Base-by-base conservation (phyloP, 2,797 vertebrate species). In the Nannoperca australis region DNA sequence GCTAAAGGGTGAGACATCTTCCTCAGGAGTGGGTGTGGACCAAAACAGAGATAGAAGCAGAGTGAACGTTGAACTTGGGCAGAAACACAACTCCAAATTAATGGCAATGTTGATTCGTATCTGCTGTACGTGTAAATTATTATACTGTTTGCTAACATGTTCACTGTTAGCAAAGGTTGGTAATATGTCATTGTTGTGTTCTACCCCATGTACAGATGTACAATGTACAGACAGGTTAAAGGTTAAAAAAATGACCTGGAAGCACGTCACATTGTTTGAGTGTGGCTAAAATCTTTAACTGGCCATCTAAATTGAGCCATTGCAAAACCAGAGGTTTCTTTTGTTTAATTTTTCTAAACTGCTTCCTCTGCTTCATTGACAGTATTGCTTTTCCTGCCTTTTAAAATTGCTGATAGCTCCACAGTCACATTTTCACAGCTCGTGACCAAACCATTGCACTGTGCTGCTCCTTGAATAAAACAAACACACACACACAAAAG, bases 401-500 rank as follows among this genome's bases (percentile, higher is more conserved):
- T 51, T 58, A 27, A 51, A 88, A 42, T 61, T 51, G 17, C 71
- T 22, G 34, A 68, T 22, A 24, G 47, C 50, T 59, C 42, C 54
- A 44, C 22, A 22, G 80, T 72, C 68, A 55, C 66, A 38, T 73
- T 82, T 71, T 79, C 61, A 70, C 55, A 81, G 45, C 60, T 40
- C 68, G 56, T 65, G 76, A 85, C 84, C 74, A 78, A 78, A 79
- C 84, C 73, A 58, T 68, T 11, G 70, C 22, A 54, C 73, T 9
- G 36, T 58, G 76, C 70, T 10, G 38, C 71, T 75, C 70, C 67
- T 70, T 60, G 55, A 63, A 68, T 74, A 62, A 88, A 88, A 69
- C 59, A 85, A 83, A 88, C 76, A 67, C 74, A 88, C 76, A 67
- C 74, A 68, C 64, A 76, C 47, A 50, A n/a, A 60, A 88, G 84